Evolutionary conservation across 2,113 vertebrate species (phyloP), one percentile per base, ranked within the genome.

Genomic region (Romanogobio albipinnatus): DNA sequence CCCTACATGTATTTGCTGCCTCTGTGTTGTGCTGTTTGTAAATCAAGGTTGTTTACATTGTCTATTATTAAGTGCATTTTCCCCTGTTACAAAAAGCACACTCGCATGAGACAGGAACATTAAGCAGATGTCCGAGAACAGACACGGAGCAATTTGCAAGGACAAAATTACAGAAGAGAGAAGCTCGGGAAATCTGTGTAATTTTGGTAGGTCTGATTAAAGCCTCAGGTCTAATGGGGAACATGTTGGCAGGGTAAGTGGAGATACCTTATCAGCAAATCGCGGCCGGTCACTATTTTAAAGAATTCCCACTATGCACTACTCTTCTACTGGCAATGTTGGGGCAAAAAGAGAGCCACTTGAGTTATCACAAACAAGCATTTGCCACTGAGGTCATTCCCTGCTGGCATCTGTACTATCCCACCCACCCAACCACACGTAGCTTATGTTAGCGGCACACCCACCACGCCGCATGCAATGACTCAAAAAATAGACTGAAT

Each of bases 151-250:
- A 82, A 58, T 82, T 77, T 84, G 86, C 73, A 53, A 43, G 58
- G 33, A 79, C 62, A 51, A 82, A 79, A 74, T 74, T 29, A 33
- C 36, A 81, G 49, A 43, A 58, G 33, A 17, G 53, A 77, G 62
- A 59, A 29, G 51, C 26, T 36, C 59, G 29, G n/a, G 49, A 68
- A 85, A 83, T 82, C 56, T 74, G 36, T 5, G 29, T 79, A 77
- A 85, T 76, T 77, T 78, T 56, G 17, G 76, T 85, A 56, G n/a
- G 61, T 58, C 80, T 88, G 86, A 88, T 88, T 85, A 88, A 85
- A 88, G 75, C 76, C 58, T 11, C 33, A 51, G 24, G 64, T 58
- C 58, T 85, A 85, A 83, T 79, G 68, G 66, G 43, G 84, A 88
- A 79, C 84, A 85, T 80, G 39, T 58, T 76, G 43, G 58, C 19